Evolutionary conservation across 2,113 vertebrate genomes (phyloP).

Genomic region (Turnix velox): DNA sequence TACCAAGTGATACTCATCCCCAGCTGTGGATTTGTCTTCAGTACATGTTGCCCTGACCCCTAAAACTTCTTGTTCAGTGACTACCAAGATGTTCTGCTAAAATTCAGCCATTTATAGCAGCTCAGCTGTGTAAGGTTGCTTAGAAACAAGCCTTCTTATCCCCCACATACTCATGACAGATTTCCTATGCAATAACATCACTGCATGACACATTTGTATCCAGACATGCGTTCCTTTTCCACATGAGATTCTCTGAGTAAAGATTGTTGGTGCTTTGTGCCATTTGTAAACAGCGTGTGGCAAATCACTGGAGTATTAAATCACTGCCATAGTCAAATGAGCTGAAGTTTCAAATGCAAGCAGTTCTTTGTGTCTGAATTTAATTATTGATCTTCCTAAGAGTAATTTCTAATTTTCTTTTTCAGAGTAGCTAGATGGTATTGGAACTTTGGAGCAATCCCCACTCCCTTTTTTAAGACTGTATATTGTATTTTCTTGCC

Average conservation of each 20-base stretch:
- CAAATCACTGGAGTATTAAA: conserved; percentile 42
- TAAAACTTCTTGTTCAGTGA: background rate
- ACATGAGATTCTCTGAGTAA: conserved; percentile 47
- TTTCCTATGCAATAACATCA: conserved; percentile 48
- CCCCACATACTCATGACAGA: conserved; percentile 46
- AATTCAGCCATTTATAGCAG: conserved; percentile 36
- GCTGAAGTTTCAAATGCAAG: background rate
- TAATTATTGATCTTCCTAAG: background rate
- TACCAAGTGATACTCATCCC: background rate
- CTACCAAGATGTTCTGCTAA: conserved; percentile 26
- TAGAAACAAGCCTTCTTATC: conserved; percentile 52
- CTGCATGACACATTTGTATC: conserved; percentile 54
- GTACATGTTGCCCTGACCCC: background rate
- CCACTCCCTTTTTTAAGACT: background rate
- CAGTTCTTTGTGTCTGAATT: background rate
- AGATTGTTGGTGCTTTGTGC: conserved; percentile 10
- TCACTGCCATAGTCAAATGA: background rate
- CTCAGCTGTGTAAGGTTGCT: conserved; percentile 60
- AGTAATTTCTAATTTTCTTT: background rate
- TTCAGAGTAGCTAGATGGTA: background rate
- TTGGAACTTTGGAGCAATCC: background rate
- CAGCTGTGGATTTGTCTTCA: background rate
- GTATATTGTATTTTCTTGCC: background rate
- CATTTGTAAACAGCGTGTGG: conserved; percentile 3
- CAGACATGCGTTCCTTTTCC: background rate